Evolutionary conservation across 1,140 invertebrate genomes (phyloP).

Genomic region (Eumeta japonica): DNA sequence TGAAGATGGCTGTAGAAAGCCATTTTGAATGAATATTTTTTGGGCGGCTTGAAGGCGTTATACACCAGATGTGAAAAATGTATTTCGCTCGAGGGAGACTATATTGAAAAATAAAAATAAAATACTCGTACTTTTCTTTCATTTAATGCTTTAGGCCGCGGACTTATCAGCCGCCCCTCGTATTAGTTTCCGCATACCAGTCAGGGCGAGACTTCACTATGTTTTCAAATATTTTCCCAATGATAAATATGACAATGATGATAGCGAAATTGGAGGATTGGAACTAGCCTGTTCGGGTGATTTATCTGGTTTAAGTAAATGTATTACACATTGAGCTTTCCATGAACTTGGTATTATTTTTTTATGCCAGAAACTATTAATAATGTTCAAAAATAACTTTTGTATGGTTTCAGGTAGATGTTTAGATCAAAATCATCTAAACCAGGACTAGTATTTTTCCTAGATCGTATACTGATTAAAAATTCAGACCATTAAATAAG

Average conservation of each 20-base stretch:
- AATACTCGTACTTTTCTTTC: no score
- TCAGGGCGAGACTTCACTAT: constrained; percentile 13
- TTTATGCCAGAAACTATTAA: constrained; percentile 12
- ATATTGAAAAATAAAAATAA: no score
- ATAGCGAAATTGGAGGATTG: constrained; percentile 14
- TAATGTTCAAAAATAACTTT: constrained; percentile 10
- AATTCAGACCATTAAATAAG: no score
- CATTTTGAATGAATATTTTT: no score
- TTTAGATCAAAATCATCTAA: constrained; percentile 12
- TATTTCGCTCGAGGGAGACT: no score
- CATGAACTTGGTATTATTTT: constrained; percentile 12
- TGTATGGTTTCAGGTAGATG: constrained; percentile 5
- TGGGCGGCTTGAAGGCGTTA: no score
- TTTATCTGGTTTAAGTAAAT: constrained; percentile 15
- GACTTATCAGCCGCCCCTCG: no score
- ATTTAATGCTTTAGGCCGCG: no score
- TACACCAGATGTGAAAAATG: no score
- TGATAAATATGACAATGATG: constrained; percentile 17
- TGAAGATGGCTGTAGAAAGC: no score
- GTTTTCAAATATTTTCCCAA: constrained; percentile 16
- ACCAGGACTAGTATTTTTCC: constrained; percentile 11
- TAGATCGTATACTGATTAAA: no score
- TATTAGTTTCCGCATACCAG: constrained; percentile 11
- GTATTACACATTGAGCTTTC: constrained; percentile 19
- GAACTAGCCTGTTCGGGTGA: constrained; percentile 7